phyloP scores from a whole-genome alignment of 2,888 invertebrate genomes.

The Bembecia ichneumoniformis region DNA sequence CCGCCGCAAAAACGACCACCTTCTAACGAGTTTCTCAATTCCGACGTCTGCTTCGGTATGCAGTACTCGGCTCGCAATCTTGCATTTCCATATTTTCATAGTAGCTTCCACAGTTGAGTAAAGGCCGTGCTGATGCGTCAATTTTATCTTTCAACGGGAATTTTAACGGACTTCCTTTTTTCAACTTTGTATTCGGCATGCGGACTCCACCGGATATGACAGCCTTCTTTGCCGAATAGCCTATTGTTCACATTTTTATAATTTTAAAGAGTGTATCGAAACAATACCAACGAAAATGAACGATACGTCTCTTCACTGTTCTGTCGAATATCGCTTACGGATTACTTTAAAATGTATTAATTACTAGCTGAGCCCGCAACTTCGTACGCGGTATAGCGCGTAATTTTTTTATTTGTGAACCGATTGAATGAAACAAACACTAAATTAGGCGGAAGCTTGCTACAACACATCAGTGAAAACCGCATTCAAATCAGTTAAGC shows the following conservation, averaged over 20 bases:
- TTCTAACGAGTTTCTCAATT: constrained; percentile 60
- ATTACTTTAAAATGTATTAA: too few species aligned
- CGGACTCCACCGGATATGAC: constrained; percentile 41
- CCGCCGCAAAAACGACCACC: constrained; percentile 40
- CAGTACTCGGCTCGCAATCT: background rate
- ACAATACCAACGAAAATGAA: too few species aligned
- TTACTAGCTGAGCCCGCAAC: too few species aligned
- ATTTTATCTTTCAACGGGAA: constrained; percentile 27
- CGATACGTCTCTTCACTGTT: too few species aligned
- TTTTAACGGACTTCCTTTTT: constrained; percentile 33
- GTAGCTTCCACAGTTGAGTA: too few species aligned
- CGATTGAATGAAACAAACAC: too few species aligned
- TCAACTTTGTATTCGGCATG: constrained; percentile 40
- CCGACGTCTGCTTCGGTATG: constrained; percentile 43
- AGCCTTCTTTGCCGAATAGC: constrained; percentile 19
- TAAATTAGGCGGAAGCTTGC: too few species aligned
- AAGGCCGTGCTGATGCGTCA: background rate
- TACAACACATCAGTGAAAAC: too few species aligned
- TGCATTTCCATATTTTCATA: background rate
- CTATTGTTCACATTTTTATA: constrained; percentile 15
- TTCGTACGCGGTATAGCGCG: too few species aligned
- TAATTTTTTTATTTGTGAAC: too few species aligned
- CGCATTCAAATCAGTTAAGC: too few species aligned
- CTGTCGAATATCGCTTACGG: too few species aligned
- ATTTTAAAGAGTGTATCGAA: constrained; percentile 3